A percentile compares a stretch with the other conserved stretches of the same genome.
phyloP scores from a whole-genome alignment of 2,797 vertebrate genomes.

The Tapirus indicus region DNA sequence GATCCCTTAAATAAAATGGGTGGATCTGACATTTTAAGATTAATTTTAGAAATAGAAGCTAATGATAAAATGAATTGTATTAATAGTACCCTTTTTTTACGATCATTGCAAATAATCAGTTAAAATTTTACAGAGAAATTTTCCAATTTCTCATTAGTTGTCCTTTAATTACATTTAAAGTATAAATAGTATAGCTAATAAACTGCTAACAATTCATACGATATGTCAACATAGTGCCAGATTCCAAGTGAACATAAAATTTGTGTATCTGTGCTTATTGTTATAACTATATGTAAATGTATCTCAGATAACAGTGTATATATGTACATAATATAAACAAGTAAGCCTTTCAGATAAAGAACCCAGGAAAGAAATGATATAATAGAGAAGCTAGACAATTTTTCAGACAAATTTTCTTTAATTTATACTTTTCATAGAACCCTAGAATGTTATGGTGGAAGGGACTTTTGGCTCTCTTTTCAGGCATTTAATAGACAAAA shows the following conservation, averaged over 20 bases:
- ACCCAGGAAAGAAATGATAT: not conserved
- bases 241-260: not conserved
- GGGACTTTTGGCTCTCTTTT: not conserved
- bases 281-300: not conserved
- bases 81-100: not conserved
- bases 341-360: not conserved
- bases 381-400: not conserved
- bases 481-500: not conserved
- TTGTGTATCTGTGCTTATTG: not conserved
- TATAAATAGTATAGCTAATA: not conserved
- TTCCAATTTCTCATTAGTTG: not conserved
- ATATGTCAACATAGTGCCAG: not conserved
- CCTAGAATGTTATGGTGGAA: not conserved
- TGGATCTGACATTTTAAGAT: not conserved
- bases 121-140: not conserved
- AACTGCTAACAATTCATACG: not conserved
- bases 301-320: not conserved
- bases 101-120: not conserved
- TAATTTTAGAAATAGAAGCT: not conserved
- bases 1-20: not conserved
- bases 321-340: not conserved
- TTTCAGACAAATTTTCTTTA: not conserved
- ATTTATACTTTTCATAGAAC: not conserved
- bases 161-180: not conserved
- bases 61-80: not conserved